Conservation (phyloP, 2,797 vertebrate genomes). For the Pteronotus mesoamericanus region DNA sequence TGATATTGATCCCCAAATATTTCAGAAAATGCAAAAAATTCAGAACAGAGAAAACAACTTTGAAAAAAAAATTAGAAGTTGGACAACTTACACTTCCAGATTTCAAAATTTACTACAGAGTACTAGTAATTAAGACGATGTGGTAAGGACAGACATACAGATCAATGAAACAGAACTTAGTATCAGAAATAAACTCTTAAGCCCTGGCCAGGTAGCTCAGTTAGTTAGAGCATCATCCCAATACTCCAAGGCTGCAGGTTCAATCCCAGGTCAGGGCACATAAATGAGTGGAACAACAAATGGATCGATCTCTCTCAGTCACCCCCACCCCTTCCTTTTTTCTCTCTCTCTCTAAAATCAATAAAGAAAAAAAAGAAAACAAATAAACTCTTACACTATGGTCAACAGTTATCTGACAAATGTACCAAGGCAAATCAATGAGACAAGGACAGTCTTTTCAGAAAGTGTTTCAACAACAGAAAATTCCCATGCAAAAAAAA, state of each 20-base stretch:
- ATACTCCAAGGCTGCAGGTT: too few species aligned
- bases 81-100: not conserved
- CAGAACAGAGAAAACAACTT: not conserved
- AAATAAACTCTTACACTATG: not conserved
- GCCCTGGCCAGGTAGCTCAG: too few species aligned
- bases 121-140: not conserved
- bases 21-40: not conserved
- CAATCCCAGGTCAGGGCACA: too few species aligned
- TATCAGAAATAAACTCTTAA: not conserved
- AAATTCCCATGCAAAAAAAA: not conserved
- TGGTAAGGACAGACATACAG: not conserved
- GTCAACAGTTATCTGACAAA: not conserved
- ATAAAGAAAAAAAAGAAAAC: too few species aligned
- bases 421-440: not conserved
- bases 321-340: too few species aligned
- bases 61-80: not conserved
- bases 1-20: not conserved
- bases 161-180: not conserved
- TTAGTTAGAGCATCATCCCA: too few species aligned
- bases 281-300: too few species aligned
- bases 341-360: too few species aligned
- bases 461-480: not conserved
- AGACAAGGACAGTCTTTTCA: not conserved
- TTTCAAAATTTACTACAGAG: not conserved
- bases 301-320: too few species aligned